Conservation (phyloP, 2,797 vertebrate genomes). For the Crenuchus spilurus region DNA sequence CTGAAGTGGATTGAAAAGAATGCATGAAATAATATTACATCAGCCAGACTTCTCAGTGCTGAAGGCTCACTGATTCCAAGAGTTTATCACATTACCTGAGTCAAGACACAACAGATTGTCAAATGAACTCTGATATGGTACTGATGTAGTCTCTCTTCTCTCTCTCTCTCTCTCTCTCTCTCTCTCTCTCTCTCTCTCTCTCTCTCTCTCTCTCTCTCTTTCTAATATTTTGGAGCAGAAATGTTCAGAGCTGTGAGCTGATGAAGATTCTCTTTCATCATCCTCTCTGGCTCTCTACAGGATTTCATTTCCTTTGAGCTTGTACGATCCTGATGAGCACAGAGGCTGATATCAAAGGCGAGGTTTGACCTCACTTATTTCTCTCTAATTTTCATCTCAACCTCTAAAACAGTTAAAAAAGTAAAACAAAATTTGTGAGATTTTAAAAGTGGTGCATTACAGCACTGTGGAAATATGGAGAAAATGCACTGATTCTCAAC, state of each 20-base stretch:
- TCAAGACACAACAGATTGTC: constrained; percentile 18
- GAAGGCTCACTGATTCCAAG: neutral
- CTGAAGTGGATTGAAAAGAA: too few relatives aligned
- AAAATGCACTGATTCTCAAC: neutral
- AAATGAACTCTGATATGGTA: neutral
- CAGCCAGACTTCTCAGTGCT: neutral
- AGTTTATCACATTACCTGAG: constrained; percentile 30
- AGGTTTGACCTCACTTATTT: constrained; percentile 59
- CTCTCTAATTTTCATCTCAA: constrained; percentile 52
- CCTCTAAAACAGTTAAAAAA: constrained; percentile 40
- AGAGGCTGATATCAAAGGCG: constrained; percentile 52
- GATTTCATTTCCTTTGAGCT: constrained; percentile 54
- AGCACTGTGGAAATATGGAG: constrained; percentile 2
- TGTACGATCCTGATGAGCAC: constrained; percentile 52
- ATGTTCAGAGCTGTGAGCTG: constrained; percentile 44
- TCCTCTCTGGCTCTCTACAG: constrained; percentile 43
- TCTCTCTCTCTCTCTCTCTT: constrained; percentile 13
- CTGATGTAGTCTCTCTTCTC: neutral
- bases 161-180: neutral
- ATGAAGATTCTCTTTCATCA: constrained; percentile 61
- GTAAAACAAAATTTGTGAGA: constrained; percentile 15
- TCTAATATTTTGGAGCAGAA: constrained; percentile 49
- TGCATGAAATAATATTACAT: neutral
- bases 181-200: constrained; percentile 4
- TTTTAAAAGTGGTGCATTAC: constrained; percentile 15